Percentiles rank a stretch among this genome's conserved stretches.
Evolutionary conservation across 2,113 vertebrate species (phyloP).

Genomic region (Rhabdomys dilectus): DNA sequence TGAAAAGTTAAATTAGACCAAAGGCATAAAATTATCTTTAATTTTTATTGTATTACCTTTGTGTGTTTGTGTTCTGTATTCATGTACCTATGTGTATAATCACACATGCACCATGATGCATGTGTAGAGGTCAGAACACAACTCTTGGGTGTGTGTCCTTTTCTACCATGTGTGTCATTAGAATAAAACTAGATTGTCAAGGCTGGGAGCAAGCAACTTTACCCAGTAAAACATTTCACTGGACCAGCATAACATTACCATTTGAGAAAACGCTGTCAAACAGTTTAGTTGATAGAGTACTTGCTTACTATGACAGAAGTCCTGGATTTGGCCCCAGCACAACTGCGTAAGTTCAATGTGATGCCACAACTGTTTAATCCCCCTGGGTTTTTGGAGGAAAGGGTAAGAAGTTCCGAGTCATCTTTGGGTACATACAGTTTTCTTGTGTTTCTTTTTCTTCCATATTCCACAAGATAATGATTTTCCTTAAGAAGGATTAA

Average conservation of each 20-base stretch:
- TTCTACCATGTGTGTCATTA: neutral
- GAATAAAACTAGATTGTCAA: neutral
- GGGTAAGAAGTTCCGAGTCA: neutral
- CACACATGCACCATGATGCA: no score
- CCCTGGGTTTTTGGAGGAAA: neutral
- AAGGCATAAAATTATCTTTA: neutral
- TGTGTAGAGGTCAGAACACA: neutral
- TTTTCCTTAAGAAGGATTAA: constrained; percentile 8
- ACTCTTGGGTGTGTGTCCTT: neutral
- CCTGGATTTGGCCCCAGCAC: neutral
- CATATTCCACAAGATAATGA: neutral
- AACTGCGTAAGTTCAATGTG: neutral
- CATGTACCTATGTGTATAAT: neutral
- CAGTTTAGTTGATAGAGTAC: neutral
- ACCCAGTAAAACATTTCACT: neutral
- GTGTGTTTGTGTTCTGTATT: neutral
- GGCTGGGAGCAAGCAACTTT: neutral
- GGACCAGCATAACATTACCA: neutral
- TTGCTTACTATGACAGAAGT: no score
- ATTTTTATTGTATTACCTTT: neutral
- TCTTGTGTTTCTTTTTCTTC: neutral
- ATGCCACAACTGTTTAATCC: no score
- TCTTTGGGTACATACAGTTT: neutral
- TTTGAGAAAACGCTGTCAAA: neutral
- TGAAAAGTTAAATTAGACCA: neutral